Percentiles rank a stretch among this genome's conserved stretches.
phyloP scores from a whole-genome alignment of 1,140 invertebrate genomes.

The Stegodyphus mimosarum region DNA sequence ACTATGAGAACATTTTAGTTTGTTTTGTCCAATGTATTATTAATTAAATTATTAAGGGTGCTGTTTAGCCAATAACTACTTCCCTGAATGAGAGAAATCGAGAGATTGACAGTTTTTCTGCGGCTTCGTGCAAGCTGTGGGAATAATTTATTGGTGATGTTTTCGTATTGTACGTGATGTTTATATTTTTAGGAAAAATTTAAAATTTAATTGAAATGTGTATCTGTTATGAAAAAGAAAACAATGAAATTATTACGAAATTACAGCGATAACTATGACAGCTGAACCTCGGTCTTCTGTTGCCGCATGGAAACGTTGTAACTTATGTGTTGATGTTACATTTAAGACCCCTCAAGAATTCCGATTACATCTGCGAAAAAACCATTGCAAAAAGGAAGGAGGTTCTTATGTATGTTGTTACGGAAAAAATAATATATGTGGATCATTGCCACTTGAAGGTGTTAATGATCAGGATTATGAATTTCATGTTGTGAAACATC shows the following conservation, averaged over 20 bases:
- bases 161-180: too few species aligned
- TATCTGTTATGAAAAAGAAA: background rate
- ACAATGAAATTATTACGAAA: background rate
- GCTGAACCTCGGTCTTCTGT: conserved; percentile 35
- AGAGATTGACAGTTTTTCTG: too few species aligned
- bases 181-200: too few species aligned
- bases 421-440: conserved; percentile 88
- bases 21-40: too few species aligned
- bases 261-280: conserved; percentile 31
- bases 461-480: conserved; percentile 90
- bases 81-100: too few species aligned
- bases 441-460: conserved; percentile 86
- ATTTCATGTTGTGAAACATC: conserved; percentile 84
- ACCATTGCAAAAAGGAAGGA: conserved; percentile 83
- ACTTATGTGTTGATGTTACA: conserved; percentile 57
- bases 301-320: conserved; percentile 63
- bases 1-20: too few species aligned
- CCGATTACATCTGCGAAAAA: conserved; percentile 80
- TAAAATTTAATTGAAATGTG: too few species aligned
- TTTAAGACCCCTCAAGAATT: conserved; percentile 65
- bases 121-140: too few species aligned
- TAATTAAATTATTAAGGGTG: too few species aligned
- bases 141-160: too few species aligned
- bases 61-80: too few species aligned
- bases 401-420: conserved; percentile 90